These are phyloP conservation scores for Heterotis niloticus DNA, from an alignment of 2,113 vertebrate species.

Conservation along the genomic window DNA sequence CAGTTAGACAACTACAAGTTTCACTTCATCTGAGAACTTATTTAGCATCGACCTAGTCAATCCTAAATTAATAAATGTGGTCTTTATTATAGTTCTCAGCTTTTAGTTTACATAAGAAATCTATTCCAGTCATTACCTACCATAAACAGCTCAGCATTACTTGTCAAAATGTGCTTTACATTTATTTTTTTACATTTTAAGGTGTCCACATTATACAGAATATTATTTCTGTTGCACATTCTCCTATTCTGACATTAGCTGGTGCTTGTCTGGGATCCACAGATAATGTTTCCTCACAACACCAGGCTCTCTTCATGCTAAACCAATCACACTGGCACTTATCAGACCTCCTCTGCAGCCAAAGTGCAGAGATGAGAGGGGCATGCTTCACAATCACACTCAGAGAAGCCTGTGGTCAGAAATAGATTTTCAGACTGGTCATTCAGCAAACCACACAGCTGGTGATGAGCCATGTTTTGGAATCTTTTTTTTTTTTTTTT, in stretches of 20 bases:
- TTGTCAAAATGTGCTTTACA: too few species aligned
- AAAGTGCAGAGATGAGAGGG: neutral
- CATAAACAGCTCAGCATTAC: too few species aligned
- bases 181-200: neutral
- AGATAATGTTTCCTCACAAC: slow-evolving; percentile 7
- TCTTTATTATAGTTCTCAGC: too few species aligned
- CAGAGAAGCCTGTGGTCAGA: neutral
- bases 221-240: slow-evolving; percentile 1
- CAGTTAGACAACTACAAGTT: too few species aligned
- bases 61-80: too few species aligned
- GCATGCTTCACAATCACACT: neutral
- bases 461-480: neutral
- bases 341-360: neutral
- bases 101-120: too few species aligned
- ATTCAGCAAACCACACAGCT: neutral
- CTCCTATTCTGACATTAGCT: neutral
- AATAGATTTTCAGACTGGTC: neutral
- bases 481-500: neutral
- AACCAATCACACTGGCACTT: slow-evolving; percentile 13
- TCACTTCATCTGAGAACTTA: too few species aligned
- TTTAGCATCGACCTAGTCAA: too few species aligned
- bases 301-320: neutral
- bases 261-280: neutral
- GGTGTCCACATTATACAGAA: neutral
- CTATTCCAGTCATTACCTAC: too few species aligned